Evolutionary conservation across 2,888 invertebrate genomes (phyloP), one percentile per base, ranked within the genome.

Genomic region (Chrysotoxum bicinctum): DNA sequence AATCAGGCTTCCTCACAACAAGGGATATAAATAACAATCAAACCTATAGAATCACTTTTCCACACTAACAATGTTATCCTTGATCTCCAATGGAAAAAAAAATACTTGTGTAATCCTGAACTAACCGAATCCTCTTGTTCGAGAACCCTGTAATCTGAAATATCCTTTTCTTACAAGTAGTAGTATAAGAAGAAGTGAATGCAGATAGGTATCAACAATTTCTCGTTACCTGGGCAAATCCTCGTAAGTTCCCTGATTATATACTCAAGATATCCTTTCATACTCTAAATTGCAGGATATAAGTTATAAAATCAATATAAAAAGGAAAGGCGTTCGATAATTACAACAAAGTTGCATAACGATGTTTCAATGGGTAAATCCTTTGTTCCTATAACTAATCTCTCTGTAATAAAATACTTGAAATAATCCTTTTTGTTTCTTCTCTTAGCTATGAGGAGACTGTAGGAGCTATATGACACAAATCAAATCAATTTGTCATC

Each of bases 401-500:
- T 56, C 16, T 37, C 21, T 14, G 14, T 19, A 58, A 58, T 58
- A 3, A 21, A 21, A 14, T 21, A 21, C 35, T 56, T 35, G 19
- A 35, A 56, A 35, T 14, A 35, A 58, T 58, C 58, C 35, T 58
- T 58, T 50, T 21, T 16, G 14, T 35, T 12, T 35, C 19, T n/a
- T 23, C 21, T 50, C 8, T 8, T 45, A 1, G 0, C 9, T 16
- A 45, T 45, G 19, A 19, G 9, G 1, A 10, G 19, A 23, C 1
- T 26, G 23, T 35, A 16, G n/a, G 54, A 26, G 50, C 64, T 40
- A 64, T 72, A 48, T 37, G 62, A 62, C 45, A 56, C 54, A 73
- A 73, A 79, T 79, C 56, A 73, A 66, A 73, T 79, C 64, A 79
- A 58, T 66, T 79, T 73, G 66, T 77, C 40, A 26, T 50, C 50